These are phyloP conservation scores for Hoplostethus atlanticus DNA, from an alignment of 2,797 vertebrate genomes.

Conservation along the genomic window DNA sequence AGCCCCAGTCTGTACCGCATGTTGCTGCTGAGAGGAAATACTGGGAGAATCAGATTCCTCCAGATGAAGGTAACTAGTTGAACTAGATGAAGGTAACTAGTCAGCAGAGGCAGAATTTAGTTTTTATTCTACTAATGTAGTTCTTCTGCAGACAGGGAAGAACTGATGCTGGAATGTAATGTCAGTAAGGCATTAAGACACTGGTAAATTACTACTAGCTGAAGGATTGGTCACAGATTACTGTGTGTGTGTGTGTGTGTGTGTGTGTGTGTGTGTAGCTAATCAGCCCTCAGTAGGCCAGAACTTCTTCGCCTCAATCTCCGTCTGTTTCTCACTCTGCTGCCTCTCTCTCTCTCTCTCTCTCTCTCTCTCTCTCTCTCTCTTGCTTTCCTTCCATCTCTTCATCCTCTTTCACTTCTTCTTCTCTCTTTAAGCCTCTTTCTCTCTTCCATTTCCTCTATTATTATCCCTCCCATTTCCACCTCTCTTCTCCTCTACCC, in stretches of 20 bases:
- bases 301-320: constrained; percentile 15
- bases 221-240: constrained; percentile 7
- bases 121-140: too few species aligned
- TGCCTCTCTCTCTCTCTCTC: not conserved
- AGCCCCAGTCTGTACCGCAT: too few species aligned
- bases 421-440: not conserved
- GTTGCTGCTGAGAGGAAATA: too few species aligned
- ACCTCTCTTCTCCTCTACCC: constrained; percentile 22
- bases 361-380: not conserved
- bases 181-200: not conserved
- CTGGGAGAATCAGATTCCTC: too few species aligned
- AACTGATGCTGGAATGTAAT: too few species aligned
- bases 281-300: not conserved
- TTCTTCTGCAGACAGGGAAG: too few species aligned
- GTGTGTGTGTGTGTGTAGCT: constrained; percentile 19
- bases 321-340: constrained; percentile 12
- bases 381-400: not conserved
- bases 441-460: not conserved
- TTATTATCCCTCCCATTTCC: not conserved
- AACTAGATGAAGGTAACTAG: too few species aligned
- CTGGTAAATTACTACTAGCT: not conserved
- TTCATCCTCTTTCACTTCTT: not conserved
- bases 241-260: not conserved
- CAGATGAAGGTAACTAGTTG: too few species aligned
- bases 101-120: too few species aligned